A percentile compares a stretch with the other conserved stretches of the same genome.
Evolutionary conservation across 2,888 invertebrate genomes (phyloP).

Genomic region (Agonopterix arenella): DNA sequence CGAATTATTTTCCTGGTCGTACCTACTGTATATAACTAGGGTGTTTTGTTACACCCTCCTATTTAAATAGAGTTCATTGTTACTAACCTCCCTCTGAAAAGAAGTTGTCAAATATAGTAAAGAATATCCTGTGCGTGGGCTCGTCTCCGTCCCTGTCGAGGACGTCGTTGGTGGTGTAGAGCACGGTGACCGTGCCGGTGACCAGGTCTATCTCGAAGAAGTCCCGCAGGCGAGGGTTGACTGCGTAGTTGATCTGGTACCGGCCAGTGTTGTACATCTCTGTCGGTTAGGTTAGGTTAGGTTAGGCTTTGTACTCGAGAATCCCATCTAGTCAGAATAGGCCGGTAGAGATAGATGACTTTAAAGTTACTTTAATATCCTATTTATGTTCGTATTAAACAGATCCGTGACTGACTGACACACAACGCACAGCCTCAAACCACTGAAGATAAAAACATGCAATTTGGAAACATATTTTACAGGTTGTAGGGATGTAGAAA

Average conservation of each 20-base stretch:
- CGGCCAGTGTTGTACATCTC: slow-evolving; percentile 70
- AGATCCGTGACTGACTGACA: too few relatives aligned
- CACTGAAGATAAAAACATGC: too few relatives aligned
- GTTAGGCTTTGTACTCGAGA: too few relatives aligned
- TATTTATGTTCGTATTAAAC: too few relatives aligned
- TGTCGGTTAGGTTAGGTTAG: slow-evolving; percentile 14
- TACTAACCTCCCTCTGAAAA: slow-evolving; percentile 52
- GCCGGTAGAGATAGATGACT: not conserved
- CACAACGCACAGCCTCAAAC: too few relatives aligned
- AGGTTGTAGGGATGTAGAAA: too few relatives aligned
- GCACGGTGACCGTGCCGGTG: slow-evolving; percentile 61
- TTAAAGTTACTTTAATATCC: too few relatives aligned
- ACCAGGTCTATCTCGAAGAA: slow-evolving; percentile 71
- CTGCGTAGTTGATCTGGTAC: slow-evolving; percentile 69
- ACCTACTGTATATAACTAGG: too few relatives aligned
- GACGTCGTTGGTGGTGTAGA: slow-evolving; percentile 52
- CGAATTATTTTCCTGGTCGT: too few relatives aligned
- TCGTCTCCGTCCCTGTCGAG: slow-evolving; percentile 72
- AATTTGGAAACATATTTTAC: too few relatives aligned
- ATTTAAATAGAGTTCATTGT: too few relatives aligned
- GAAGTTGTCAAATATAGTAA: slow-evolving; percentile 74
- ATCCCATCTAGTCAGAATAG: not conserved
- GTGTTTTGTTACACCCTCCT: too few relatives aligned
- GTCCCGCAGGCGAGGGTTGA: slow-evolving; percentile 51
- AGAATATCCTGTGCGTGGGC: slow-evolving; percentile 58